Evolutionary conservation across 2,888 invertebrate species (phyloP), one percentile per base, ranked within the genome.

Genomic region (Scaptomyza parva): DNA sequence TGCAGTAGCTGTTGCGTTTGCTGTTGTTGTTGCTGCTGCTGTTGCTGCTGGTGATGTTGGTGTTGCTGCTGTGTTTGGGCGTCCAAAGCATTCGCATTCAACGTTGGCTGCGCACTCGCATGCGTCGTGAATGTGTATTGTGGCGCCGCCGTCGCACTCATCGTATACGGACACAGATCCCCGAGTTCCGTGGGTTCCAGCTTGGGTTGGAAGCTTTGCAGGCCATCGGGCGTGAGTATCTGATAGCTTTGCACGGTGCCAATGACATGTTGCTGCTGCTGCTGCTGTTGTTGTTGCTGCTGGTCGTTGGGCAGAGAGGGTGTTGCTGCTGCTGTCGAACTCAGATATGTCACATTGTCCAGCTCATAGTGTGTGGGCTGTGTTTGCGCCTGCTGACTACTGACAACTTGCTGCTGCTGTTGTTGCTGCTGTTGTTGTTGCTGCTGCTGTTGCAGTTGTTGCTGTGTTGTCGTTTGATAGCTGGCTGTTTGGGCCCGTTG

Each of bases 191-290:
- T 55, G 3, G 82, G 5, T 43, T 90, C 90, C 47, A 86, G 51
- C 8, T 78, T 88, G 11, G 86, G 84, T 58, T 91, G 91, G 70
- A 91, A 91, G 68, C 82, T 90, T 68, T 91, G 91, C 48, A 91
- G 75, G 24, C 91, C 91, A 30, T 91, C 91, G 28, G 91, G 89
- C 28, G 91, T 91, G 8, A 91, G 79, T 65, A 91, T 91, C 67
- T 91, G 91, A 78, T 91, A 91, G 63, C 91, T 91, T 77, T 91
- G 91, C 28, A 91, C 91, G 6, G 91, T 91, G 47, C 91, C 91
- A 63, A 91, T 91, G 18, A 91, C 91, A 70, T 91, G 91, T 66
- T 75, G 82, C 5, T 59, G 76, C 35, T 63, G 76, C 17, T 62
- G 66, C 52, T 69, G 84, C 8, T 69, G 80, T 12, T 69, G 81